These are phyloP conservation scores for Bubo blakistoni DNA, from an alignment of 2,113 vertebrate species.

Conservation along the genomic window DNA sequence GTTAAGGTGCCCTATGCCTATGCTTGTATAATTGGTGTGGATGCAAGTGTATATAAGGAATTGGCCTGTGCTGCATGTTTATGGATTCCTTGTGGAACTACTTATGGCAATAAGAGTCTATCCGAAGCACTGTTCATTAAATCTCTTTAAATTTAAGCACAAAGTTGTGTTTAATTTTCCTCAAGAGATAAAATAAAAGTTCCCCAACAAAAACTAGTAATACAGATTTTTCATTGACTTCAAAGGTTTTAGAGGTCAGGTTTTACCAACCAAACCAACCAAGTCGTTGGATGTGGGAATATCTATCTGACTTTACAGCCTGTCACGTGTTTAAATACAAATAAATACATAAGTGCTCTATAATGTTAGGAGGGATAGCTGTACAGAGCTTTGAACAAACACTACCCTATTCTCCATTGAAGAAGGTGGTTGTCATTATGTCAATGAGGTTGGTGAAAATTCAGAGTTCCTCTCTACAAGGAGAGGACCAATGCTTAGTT, in stretches of 20 bases:
- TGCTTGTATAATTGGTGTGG: background rate
- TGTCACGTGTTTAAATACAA: background rate
- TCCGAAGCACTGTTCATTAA: background rate
- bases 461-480: background rate
- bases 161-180: background rate
- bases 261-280: background rate
- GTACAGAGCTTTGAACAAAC: background rate
- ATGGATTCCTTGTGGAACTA: background rate
- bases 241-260: background rate
- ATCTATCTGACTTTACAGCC: background rate
- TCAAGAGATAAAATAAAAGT: background rate
- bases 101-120: background rate
- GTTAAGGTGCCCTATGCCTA: background rate
- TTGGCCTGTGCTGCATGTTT: background rate
- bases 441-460: background rate
- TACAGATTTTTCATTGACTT: background rate
- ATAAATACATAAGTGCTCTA: background rate
- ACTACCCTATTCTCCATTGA: background rate
- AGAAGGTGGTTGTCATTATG: background rate
- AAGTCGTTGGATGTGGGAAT: background rate
- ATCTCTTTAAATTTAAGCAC: background rate
- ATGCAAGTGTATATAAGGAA: background rate
- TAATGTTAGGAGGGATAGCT: background rate
- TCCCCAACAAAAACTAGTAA: background rate
- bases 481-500: background rate